These are phyloP conservation scores for Antheraea yamamai DNA, from an alignment of 2,888 invertebrate genomes.

Conservation along the genomic window DNA sequence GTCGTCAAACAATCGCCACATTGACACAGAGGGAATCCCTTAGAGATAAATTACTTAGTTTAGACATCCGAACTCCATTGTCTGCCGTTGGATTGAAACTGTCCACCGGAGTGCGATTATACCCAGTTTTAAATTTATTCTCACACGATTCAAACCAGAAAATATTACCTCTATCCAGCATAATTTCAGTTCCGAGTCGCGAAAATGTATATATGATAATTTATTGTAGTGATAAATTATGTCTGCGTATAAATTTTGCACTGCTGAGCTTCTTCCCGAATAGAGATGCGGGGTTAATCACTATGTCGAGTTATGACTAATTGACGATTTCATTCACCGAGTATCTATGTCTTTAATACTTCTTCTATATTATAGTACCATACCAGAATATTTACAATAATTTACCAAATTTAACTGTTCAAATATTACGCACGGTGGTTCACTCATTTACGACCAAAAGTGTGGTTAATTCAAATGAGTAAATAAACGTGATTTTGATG, in stretches of 20 bases:
- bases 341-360: no score
- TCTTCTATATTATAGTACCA: no score
- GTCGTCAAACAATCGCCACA: slow-evolving; percentile 31
- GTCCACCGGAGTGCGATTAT: slow-evolving; percentile 25
- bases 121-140: slow-evolving; percentile 20
- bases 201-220: not conserved
- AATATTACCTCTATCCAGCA: not conserved
- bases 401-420: no score
- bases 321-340: no score
- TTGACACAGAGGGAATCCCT: slow-evolving; percentile 35
- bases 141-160: not conserved
- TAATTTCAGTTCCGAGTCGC: not conserved
- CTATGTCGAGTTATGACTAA: no score
- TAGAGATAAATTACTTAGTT: slow-evolving; percentile 50
- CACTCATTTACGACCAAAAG: no score
- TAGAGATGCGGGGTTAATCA: no score
- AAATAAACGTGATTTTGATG: no score
- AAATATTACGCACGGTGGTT: no score
- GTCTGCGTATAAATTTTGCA: not conserved
- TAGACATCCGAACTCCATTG: slow-evolving; percentile 40
- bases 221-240: not conserved
- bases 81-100: slow-evolving; percentile 26
- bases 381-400: no score
- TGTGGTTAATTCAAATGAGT: no score
- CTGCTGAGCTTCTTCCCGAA: not conserved